Conservation (phyloP, 2,113 vertebrate genomes). For the Manacus vitellinus region DNA sequence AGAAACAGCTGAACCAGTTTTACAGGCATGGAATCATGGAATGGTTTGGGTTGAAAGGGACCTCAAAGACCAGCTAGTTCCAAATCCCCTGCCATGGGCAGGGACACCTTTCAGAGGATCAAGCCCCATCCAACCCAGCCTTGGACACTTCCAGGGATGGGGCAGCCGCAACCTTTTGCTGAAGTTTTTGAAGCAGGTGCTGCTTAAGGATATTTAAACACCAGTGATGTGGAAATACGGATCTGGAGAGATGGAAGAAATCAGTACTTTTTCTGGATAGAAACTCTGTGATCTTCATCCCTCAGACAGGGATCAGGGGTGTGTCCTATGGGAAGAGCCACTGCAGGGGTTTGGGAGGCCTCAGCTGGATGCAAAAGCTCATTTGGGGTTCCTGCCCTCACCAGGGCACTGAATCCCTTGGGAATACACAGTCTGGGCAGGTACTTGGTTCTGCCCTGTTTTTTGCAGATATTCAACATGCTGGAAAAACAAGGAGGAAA, state of each 20-base stretch:
- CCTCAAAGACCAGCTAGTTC: too few relatives aligned
- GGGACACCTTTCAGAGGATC: not conserved
- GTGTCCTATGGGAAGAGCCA: not conserved
- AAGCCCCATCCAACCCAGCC: not conserved
- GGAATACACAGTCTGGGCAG: not conserved
- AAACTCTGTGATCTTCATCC: rapidly evolving
- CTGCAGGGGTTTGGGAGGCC: rapidly evolving
- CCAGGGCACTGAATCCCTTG: rapidly evolving
- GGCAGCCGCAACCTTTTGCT: not conserved
- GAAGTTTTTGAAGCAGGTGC: not conserved
- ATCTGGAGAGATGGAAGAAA: not conserved
- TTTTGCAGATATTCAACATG: rapidly evolving
- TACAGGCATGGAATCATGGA: not conserved
- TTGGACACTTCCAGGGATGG: not conserved
- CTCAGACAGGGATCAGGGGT: rapidly evolving
- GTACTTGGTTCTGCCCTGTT: rapidly evolving
- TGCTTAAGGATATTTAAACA: not conserved
- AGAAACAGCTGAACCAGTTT: not conserved
- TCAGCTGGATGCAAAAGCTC: rapidly evolving
- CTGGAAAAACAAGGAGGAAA: not conserved
- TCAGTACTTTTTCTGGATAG: rapidly evolving
- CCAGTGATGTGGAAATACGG: not conserved
- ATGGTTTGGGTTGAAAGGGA: not conserved
- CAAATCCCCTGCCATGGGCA: not conserved
- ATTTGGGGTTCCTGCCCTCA: not conserved